Percentiles rank a stretch among this genome's conserved stretches.
These are phyloP conservation scores for Argyrosomus regius DNA, from an alignment of 2,797 vertebrate genomes.

Conservation along the genomic window DNA sequence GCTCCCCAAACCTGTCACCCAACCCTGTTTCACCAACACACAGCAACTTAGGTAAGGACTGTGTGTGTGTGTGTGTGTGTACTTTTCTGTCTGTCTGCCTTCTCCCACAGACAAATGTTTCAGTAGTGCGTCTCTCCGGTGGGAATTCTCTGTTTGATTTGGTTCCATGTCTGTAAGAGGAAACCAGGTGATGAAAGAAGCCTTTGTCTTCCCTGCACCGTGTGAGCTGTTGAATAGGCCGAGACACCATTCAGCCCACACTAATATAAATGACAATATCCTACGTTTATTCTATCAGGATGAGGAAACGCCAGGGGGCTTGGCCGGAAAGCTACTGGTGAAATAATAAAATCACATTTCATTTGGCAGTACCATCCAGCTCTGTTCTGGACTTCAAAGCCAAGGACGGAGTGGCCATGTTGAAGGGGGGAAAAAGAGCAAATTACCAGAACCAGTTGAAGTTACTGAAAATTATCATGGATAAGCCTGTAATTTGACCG, in stretches of 20 bases:
- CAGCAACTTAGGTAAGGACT: constrained; percentile 91
- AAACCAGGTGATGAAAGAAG: constrained; percentile 78
- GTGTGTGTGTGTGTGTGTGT: constrained; percentile 41
- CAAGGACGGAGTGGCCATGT: constrained; percentile 43
- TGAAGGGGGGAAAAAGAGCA: constrained; percentile 37
- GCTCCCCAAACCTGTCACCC: constrained; percentile 96
- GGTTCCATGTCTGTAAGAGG: constrained; percentile 66
- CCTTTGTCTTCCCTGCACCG: constrained; percentile 70
- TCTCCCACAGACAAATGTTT: constrained; percentile 58
- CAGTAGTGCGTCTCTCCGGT: constrained; percentile 33
- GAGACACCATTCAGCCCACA: constrained; percentile 62
- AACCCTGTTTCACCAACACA: constrained; percentile 97
- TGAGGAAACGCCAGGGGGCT: constrained; percentile 62
- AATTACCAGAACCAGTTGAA: constrained; percentile 71
- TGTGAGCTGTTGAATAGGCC: constrained; percentile 57
- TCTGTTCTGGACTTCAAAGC: constrained; percentile 65
- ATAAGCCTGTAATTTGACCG: constrained; percentile 78
- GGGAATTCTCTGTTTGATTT: constrained; percentile 70
- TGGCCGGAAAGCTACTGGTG: constrained; percentile 48
- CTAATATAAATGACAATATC: constrained; percentile 78
- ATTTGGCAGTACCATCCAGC: constrained; percentile 58
- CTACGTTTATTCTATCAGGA: constrained; percentile 74
- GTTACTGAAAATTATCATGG: constrained; percentile 66
- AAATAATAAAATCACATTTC: constrained; percentile 75
- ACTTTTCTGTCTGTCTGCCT: constrained; percentile 43